Percentiles rank a stretch among this genome's conserved stretches.
Evolutionary conservation across 2,797 vertebrate species (phyloP).

Genomic region (Crenichthys baileyi): DNA sequence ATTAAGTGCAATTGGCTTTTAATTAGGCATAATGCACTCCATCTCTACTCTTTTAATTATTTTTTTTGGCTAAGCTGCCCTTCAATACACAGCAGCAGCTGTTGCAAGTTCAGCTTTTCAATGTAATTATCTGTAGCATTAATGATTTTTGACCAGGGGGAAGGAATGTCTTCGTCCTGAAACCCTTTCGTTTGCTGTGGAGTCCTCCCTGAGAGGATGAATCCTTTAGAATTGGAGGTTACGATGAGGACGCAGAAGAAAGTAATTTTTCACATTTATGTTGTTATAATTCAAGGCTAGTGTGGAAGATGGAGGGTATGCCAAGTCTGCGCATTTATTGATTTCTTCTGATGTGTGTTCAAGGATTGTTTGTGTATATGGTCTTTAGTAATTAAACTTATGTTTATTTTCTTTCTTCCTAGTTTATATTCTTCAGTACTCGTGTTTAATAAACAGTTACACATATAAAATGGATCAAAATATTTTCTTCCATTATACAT

Average conservation of each 20-base stretch:
- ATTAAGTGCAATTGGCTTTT: constrained; percentile 80
- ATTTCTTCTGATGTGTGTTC: constrained; percentile 25
- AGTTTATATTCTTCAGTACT: constrained; percentile 9
- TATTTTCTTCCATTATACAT: constrained; percentile 15
- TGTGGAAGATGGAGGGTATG: constrained; percentile 26
- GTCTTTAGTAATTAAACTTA: constrained; percentile 2
- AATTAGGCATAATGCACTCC: constrained; percentile 79
- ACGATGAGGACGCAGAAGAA: constrained; percentile 32
- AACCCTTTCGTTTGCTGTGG: constrained; percentile 51
- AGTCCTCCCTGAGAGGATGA: constrained; percentile 25
- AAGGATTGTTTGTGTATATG: background rate
- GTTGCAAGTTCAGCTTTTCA: constrained; percentile 67
- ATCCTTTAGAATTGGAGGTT: constrained; percentile 47
- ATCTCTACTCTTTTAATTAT: constrained; percentile 79
- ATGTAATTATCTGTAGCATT: constrained; percentile 74
- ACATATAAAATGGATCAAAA: constrained; percentile 28
- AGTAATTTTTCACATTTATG: constrained; percentile 43
- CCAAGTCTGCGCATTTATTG: constrained; percentile 37
- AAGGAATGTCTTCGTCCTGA: constrained; percentile 61
- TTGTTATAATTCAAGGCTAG: constrained; percentile 22
- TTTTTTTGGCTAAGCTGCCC: constrained; percentile 69
- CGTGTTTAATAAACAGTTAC: constrained; percentile 19
- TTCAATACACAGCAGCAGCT: constrained; percentile 72
- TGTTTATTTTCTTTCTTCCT: background rate
- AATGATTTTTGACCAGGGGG: constrained; percentile 76